Evolutionary conservation across 1,140 invertebrate species (phyloP), one percentile per base, ranked within the genome.

Genomic region (Drosophila bocqueti): DNA sequence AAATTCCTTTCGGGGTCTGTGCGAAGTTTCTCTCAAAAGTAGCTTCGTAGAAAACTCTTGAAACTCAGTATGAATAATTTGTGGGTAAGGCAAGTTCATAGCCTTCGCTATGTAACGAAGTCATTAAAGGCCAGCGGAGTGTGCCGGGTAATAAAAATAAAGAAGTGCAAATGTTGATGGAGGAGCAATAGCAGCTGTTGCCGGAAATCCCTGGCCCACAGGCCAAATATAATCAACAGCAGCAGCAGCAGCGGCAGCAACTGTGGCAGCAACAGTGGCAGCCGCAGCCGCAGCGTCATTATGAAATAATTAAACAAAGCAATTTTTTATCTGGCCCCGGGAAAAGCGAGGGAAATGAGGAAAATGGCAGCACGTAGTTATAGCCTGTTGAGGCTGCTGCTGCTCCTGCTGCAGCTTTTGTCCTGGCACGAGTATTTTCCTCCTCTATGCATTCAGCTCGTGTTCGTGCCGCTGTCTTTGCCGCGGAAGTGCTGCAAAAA

Each of bases 271-370:
- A 60, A 49, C 71, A 52, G 67, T 54, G 66, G 66, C 64, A 72
- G 67, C 60, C 62, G 67, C 76, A 72, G 72, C 79, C 77, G 85
- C 86, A 89, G 80, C 82, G 84, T 87, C 84, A 87, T 87, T 87
- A 89, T 87, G 84, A 87, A 89, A 89, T 87, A 89, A 87, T 87
- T 87, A 83, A 89, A 87, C 84, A 87, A 87, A 87, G 84, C 77
- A 87, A 83, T 87, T 87, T 87, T 87, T 89, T 87, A 89, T 89
- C 76, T 89, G 58, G 73, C 49, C 18, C 52, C 46, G 52, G 45
- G 57, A 58, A 36, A 31, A 34, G 11, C 46, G 0, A 9, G 13
- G 36, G 16, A 66, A 45, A 18, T 18, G 34, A 18, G 60, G 11
- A 24, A 29, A 66, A 34, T 62, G 76, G 50, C 63, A 61, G 50